A percentile compares a stretch with the other conserved stretches of the same genome.
Evolutionary conservation across 2,888 invertebrate species (phyloP).

Genomic region (Sesia apiformis): DNA sequence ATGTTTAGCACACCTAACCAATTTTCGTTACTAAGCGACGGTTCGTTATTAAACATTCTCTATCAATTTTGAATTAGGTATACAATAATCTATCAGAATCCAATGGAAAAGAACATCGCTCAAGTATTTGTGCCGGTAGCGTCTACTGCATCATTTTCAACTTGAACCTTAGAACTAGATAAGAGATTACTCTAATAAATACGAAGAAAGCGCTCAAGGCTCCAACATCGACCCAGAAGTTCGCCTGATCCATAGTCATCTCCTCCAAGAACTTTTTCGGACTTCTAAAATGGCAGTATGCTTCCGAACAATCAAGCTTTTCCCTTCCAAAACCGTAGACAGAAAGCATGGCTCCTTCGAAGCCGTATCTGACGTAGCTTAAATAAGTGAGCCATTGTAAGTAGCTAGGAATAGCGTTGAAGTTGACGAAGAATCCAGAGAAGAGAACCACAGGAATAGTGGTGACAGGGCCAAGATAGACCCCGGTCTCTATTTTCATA

Average conservation of each 20-base stretch:
- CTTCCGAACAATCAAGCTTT: constrained; percentile 86
- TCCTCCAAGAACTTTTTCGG: constrained; percentile 89
- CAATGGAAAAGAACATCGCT: too few relatives aligned
- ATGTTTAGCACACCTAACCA: too few relatives aligned
- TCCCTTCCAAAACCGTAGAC: constrained; percentile 92
- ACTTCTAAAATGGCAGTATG: constrained; percentile 88
- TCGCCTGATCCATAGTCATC: constrained; percentile 86
- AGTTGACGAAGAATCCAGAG: constrained; percentile 95
- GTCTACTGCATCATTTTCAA: constrained; percentile 74
- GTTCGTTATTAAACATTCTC: too few relatives aligned
- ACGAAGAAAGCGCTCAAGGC: constrained; percentile 88
- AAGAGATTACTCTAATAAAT: constrained; percentile 84
- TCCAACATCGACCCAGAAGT: constrained; percentile 88
- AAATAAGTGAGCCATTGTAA: constrained; percentile 92
- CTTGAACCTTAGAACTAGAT: constrained; percentile 88
- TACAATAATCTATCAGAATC: too few relatives aligned
- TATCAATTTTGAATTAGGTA: too few relatives aligned
- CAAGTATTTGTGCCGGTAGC: too few relatives aligned
- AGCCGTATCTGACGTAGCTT: constrained; percentile 91
- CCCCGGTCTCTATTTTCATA: constrained; percentile 87
- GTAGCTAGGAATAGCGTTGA: constrained; percentile 92
- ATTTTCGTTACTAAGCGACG: too few relatives aligned
- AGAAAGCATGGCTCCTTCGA: constrained; percentile 93
- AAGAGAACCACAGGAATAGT: constrained; percentile 94
- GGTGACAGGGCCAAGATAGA: constrained; percentile 89